Evolutionary conservation across 2,888 invertebrate genomes (phyloP).

Genomic region (Myopa testacea): DNA sequence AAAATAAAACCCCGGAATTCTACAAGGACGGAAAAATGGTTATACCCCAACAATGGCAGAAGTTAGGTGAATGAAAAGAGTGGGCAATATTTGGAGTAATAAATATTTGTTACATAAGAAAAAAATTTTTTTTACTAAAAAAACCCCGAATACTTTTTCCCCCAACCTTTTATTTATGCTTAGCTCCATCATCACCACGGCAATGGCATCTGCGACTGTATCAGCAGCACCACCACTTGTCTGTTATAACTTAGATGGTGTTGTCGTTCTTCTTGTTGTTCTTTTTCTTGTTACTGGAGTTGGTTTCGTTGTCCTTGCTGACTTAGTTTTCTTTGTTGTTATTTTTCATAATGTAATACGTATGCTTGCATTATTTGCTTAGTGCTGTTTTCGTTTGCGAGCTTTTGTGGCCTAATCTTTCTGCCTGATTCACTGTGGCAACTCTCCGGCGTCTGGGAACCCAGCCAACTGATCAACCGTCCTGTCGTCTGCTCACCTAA

Average conservation of each 20-base stretch:
- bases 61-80: not conserved
- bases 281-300: conserved; percentile 39
- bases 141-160: no score
- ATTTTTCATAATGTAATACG: conserved; percentile 28
- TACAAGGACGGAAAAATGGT: no score
- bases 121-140: no score
- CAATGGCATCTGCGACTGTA: no score
- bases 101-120: no score
- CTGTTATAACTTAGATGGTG: not conserved
- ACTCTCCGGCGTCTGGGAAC: not conserved
- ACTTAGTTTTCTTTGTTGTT: conserved; percentile 11
- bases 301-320: conserved; percentile 35
- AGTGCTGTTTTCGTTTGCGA: not conserved
- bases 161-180: no score
- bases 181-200: no score
- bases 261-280: not conserved
- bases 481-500: not conserved
- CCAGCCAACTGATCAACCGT: not conserved
- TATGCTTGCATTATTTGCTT: conserved; percentile 11
- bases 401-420: not conserved
- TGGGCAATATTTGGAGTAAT: no score
- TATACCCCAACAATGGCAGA: no score
- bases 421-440: conserved; percentile 1
- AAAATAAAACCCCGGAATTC: no score
- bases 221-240: no score